Evolutionary conservation across 2,888 invertebrate genomes (phyloP).

Genomic region (Drosophila borborema): DNA sequence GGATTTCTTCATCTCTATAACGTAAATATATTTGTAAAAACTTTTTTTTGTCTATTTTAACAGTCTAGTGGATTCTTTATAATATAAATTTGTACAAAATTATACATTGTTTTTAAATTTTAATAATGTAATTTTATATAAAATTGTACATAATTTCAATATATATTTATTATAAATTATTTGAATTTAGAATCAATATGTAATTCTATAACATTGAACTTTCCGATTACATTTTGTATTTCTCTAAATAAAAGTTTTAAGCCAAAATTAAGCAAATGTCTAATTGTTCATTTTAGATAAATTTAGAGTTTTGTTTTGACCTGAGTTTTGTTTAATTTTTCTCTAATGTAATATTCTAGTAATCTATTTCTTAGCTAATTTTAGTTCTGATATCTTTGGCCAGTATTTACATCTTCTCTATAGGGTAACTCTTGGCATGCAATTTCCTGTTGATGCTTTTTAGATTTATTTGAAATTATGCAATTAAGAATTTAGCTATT

Average conservation of each 20-base stretch:
- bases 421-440: not conserved
- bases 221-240: not conserved
- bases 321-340: not conserved
- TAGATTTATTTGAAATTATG: constrained; percentile 17
- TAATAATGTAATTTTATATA: too few relatives aligned
- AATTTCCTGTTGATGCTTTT: not conserved
- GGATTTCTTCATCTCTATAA: not conserved
- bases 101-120: too few relatives aligned
- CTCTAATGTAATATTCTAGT: not conserved
- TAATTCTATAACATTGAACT: too few relatives aligned
- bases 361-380: not conserved
- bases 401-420: not conserved
- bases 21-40: too few relatives aligned
- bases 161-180: too few relatives aligned
- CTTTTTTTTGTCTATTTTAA: not conserved
- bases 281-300: not conserved
- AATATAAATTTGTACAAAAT: too few relatives aligned
- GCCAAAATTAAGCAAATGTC: not conserved
- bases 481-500: constrained; percentile 37
- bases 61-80: not conserved
- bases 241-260: not conserved
- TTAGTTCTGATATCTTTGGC: not conserved
- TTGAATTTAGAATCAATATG: too few relatives aligned
- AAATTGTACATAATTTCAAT: too few relatives aligned
- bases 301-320: too few relatives aligned